phyloP scores from a whole-genome alignment of 92 coral and sea anemone genomes.

The Umimayanthus chanpuru region DNA sequence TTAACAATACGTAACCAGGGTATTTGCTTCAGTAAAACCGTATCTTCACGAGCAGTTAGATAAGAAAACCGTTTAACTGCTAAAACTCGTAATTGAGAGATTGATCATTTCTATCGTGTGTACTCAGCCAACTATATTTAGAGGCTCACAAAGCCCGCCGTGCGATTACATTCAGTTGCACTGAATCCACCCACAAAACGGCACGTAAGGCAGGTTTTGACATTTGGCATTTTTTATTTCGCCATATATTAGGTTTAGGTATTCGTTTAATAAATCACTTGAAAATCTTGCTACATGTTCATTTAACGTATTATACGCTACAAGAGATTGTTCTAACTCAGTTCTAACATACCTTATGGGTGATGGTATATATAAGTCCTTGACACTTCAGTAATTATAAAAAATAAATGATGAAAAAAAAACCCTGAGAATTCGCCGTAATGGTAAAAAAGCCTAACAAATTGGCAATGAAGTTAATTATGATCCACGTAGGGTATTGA shows the following conservation, averaged over 20 bases:
- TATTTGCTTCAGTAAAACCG: background rate
- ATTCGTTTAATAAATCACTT: background rate
- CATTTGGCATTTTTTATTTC: too few species aligned
- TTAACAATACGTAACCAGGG: background rate
- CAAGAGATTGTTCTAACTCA: too few species aligned
- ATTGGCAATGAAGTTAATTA: too few species aligned
- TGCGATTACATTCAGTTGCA: too few species aligned
- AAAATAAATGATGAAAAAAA: too few species aligned
- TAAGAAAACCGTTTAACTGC: background rate
- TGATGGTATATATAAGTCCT: too few species aligned
- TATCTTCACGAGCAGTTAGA: background rate
- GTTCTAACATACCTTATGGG: too few species aligned
- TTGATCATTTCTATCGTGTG: background rate
- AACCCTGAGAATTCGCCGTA: too few species aligned
- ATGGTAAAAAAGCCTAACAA: too few species aligned
- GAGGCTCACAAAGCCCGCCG: background rate
- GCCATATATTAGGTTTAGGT: too few species aligned
- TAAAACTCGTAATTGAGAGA: background rate
- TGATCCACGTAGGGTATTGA: too few species aligned
- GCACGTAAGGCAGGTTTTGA: background rate
- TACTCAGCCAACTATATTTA: background rate
- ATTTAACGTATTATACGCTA: background rate
- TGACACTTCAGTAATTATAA: too few species aligned
- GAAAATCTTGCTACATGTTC: background rate
- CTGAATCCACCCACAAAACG: background rate